phyloP scores from a whole-genome alignment of 2,888 invertebrate species.

The Trachelus troglodyta region DNA sequence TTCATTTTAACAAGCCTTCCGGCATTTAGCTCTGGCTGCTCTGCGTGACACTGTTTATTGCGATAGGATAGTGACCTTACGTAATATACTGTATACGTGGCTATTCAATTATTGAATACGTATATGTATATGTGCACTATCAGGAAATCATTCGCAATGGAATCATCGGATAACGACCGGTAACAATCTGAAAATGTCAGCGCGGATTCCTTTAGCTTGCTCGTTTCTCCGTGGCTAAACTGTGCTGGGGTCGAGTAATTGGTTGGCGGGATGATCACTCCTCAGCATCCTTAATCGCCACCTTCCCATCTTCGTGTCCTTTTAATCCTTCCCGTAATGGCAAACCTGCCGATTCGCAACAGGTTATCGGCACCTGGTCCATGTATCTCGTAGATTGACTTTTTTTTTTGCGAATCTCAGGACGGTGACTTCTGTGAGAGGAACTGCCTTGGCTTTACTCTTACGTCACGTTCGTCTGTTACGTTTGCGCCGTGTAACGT shows the following conservation, averaged over 20 bases:
- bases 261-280: neutral
- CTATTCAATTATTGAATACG: too few species aligned
- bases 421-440: neutral
- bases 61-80: neutral
- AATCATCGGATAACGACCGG: neutral
- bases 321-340: neutral
- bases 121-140: neutral
- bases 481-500: neutral
- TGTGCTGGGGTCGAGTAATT: neutral
- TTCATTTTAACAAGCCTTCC: neutral
- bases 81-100: neutral
- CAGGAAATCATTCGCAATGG: neutral
- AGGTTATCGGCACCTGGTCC: conserved; percentile 19
- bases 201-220: neutral
- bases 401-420: conserved; percentile 14
- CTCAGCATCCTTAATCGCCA: neutral
- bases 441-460: neutral
- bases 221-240: neutral
- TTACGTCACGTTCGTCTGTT: neutral
- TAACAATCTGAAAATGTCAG: neutral
- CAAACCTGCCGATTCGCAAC: conserved; percentile 12
- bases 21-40: neutral
- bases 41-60: neutral
- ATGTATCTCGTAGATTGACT: conserved; percentile 12
- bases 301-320: neutral